Base-by-base conservation (phyloP, 2,888 invertebrate species). In the Netelia virgata region DNA sequence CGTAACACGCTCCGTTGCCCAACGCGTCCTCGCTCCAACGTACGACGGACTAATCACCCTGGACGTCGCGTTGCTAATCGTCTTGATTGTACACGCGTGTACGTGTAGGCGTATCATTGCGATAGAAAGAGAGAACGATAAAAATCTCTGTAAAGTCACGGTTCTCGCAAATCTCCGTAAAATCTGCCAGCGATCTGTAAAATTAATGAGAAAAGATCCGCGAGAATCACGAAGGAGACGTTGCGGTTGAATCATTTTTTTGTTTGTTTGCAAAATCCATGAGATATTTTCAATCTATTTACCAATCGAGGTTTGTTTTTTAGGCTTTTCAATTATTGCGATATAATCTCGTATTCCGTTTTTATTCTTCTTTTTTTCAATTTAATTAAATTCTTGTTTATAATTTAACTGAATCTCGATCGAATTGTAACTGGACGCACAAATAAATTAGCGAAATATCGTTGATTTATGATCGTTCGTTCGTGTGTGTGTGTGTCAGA, bases 401-500 rank as follows among this genome's bases (percentile, higher is more conserved):
- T 11, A 36, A 36, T 47, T 0, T 47, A 47, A 47, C 47, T 47
- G 11, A 47, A 47, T 14, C 47, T 47, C 47, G 8, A 47, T 14
- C 6, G 3, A 47, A 47, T 47, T 47, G 14, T 47, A 14, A 14
- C 47, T 14, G 10, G 14, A 47, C 11, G 14, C 47, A 14, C 14
- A 47, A 47, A 9, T 47, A 14, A 14, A 47, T 47, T 14, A 14
- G 47, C 3, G 10, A 14, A 47, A 47, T 47, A 47, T 47, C 14
- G 47, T 11, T 47, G 47, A 47, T 47, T 47, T 47, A 47, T 47
- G 47, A 47, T 47, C 47, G 47, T 47, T 47, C 47, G 47, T n/a
- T n/a, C n/a, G n/a, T n/a, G n/a, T n/a, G n/a, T n/a, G n/a, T 11
- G 47, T 92, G 47, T 92, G 92, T 91, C 90, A 92, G 92, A 92